Evolutionary conservation across 2,113 vertebrate genomes (phyloP).

Genomic region (Merops nubicus): DNA sequence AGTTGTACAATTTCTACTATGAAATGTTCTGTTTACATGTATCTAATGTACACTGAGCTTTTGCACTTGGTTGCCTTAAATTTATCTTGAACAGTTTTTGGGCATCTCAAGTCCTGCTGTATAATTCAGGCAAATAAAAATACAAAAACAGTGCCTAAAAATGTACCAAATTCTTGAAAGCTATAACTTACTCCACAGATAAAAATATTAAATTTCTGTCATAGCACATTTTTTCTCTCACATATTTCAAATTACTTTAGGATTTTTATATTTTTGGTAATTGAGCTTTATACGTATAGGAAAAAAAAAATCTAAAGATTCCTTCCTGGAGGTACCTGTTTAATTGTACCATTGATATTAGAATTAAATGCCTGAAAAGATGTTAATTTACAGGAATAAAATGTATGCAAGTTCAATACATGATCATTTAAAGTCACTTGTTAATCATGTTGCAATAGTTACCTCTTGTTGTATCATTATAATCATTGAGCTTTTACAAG

Average conservation of each 20-base stretch:
- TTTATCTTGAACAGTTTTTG: slow-evolving; percentile 54
- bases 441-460: slow-evolving; percentile 51
- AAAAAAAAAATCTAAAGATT: background rate
- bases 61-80: slow-evolving; percentile 75
- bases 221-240: slow-evolving; percentile 42
- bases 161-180: slow-evolving; percentile 26
- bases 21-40: slow-evolving; percentile 51
- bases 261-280: slow-evolving; percentile 61
- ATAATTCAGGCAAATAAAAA: slow-evolving; percentile 45
- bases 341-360: slow-evolving; percentile 19
- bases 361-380: background rate
- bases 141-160: slow-evolving; percentile 64
- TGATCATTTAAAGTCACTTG: slow-evolving; percentile 40
- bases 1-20: slow-evolving; percentile 47
- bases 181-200: background rate
- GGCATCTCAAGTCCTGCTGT: slow-evolving; percentile 51
- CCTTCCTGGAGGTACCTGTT: slow-evolving; percentile 40
- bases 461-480: slow-evolving; percentile 32
- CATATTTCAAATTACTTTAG: slow-evolving; percentile 19
- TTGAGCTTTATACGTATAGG: slow-evolving; percentile 56
- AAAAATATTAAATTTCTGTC: slow-evolving; percentile 38
- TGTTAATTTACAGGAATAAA: slow-evolving; percentile 25
- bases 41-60: slow-evolving; percentile 52
- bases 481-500: slow-evolving; percentile 35
- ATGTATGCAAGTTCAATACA: slow-evolving; percentile 16